Conservation (phyloP, 2,888 invertebrate genomes). For the Amiota communis region DNA sequence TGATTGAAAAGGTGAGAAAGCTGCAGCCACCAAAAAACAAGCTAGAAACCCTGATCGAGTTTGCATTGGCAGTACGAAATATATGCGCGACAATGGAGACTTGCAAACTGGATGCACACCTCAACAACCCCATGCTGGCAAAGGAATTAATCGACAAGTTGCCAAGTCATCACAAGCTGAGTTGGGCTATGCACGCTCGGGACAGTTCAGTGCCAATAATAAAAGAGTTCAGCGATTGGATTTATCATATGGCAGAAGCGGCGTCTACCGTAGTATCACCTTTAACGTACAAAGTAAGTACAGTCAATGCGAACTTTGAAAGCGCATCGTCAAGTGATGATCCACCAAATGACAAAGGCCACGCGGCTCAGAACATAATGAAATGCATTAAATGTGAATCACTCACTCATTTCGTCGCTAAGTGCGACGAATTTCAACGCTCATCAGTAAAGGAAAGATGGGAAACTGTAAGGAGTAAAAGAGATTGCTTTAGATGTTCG, state of each 20-base stretch:
- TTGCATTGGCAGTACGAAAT: constrained; percentile 32
- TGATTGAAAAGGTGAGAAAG: constrained; percentile 33
- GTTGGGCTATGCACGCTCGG: constrained; percentile 35
- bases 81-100: constrained; percentile 38
- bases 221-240: constrained; percentile 41
- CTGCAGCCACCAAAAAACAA: constrained; percentile 32
- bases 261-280: constrained; percentile 36
- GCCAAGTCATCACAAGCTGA: constrained; percentile 36
- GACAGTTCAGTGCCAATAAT: constrained; percentile 29
- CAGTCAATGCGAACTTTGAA: neutral
- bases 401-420: neutral
- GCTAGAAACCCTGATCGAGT: constrained; percentile 35
- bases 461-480: neutral
- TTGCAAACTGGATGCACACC: constrained; percentile 33
- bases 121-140: constrained; percentile 38
- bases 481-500: constrained; percentile 1
- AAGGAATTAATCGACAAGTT: constrained; percentile 36
- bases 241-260: constrained; percentile 42
- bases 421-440: neutral
- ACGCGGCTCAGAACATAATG: neutral
- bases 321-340: neutral
- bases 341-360: neutral
- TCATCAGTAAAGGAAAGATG: constrained; percentile 11
- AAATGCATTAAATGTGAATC: neutral
- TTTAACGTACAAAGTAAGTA: constrained; percentile 1